Evolutionary conservation across 92 coral and sea anemone species (phyloP).

Genomic region (Zoanthus gigantus): DNA sequence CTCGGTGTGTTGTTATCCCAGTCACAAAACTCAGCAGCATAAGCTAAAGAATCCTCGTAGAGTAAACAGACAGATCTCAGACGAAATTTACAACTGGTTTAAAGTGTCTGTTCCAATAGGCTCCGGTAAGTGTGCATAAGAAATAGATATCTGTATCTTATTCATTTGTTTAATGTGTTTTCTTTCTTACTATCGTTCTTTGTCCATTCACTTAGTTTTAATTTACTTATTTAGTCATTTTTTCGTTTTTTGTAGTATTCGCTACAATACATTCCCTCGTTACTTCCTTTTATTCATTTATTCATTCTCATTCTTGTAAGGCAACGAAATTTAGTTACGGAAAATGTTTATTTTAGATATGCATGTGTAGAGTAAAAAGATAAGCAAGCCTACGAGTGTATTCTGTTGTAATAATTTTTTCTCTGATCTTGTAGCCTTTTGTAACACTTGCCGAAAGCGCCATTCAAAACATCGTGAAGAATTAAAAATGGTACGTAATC

Average conservation of each 20-base stretch:
- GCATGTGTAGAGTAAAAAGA: slow-evolving; percentile 14
- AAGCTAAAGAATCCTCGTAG: slow-evolving; percentile 32
- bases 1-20: slow-evolving; percentile 28
- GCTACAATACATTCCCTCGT: no score
- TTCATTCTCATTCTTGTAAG: no score
- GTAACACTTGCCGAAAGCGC: slow-evolving; percentile 43
- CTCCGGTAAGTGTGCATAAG: slow-evolving; percentile 37
- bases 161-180: neutral
- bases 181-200: slow-evolving; percentile 22
- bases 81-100: slow-evolving; percentile 27
- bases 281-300: no score
- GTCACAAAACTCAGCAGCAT: slow-evolving; percentile 15
- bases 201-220: slow-evolving; percentile 2
- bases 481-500: no score
- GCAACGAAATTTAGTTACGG: no score
- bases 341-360: slow-evolving; percentile 2
- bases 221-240: no score
- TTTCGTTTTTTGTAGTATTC: no score
- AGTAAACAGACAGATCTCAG: slow-evolving; percentile 28
- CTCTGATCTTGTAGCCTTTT: slow-evolving; percentile 35
- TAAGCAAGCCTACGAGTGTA: slow-evolving; percentile 17
- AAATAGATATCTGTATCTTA: no score
- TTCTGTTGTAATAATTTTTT: slow-evolving; percentile 1
- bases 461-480: slow-evolving; percentile 21
- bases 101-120: slow-evolving; percentile 43